Evolutionary conservation across 2,888 invertebrate species (phyloP).

Genomic region (Alloplasta piceator): DNA sequence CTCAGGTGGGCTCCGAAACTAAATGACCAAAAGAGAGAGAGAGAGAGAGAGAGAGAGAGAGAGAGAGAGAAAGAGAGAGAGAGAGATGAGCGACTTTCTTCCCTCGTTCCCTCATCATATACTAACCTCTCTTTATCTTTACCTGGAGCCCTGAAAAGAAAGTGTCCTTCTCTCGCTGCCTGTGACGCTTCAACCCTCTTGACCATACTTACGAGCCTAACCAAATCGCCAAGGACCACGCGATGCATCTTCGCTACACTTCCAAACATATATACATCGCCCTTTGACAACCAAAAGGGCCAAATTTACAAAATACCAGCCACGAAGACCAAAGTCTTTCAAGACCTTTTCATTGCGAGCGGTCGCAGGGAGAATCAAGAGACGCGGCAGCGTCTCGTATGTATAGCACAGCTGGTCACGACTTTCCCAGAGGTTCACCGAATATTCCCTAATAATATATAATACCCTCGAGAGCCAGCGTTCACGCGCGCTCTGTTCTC

Average conservation of each 20-base stretch:
- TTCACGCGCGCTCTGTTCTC: constrained; percentile 39
- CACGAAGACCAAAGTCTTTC: too few species aligned
- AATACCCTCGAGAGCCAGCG: constrained; percentile 41
- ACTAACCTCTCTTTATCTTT: constrained; percentile 3
- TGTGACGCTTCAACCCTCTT: constrained; percentile 30
- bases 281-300: too few species aligned
- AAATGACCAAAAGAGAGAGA: constrained; percentile 19
- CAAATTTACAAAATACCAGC: too few species aligned
- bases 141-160: constrained; percentile 46
- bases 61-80: not conserved
- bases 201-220: constrained; percentile 40
- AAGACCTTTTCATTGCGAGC: too few species aligned
- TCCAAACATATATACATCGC: too few species aligned
- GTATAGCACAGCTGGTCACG: constrained; percentile 57
- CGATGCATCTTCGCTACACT: constrained; percentile 33
- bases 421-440: constrained; percentile 63
- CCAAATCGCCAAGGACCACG: constrained; percentile 62
- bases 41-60: not conserved
- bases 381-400: too few species aligned
- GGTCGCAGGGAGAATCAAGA: too few species aligned
- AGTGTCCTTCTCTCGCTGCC: constrained; percentile 49
- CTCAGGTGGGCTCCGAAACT: constrained; percentile 60
- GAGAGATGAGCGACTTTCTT: constrained; percentile 42
- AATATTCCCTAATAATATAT: constrained; percentile 62
- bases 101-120: not conserved